A percentile compares a stretch with the other conserved stretches of the same genome.
phyloP scores from a whole-genome alignment of 2,888 invertebrate genomes.

The Drosophila fungiperda region DNA sequence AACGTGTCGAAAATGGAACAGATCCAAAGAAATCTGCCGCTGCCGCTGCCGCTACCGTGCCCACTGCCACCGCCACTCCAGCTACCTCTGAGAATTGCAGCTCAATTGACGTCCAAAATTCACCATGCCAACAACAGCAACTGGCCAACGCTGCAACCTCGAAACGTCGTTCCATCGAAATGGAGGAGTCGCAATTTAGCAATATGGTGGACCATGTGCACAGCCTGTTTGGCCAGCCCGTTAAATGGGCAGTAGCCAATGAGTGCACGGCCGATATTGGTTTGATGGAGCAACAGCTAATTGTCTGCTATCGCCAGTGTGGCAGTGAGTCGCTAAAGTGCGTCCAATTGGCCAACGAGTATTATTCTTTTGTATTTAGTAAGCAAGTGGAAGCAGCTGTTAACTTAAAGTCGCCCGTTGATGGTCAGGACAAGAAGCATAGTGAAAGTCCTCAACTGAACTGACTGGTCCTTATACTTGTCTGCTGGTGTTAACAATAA shows the following conservation, averaged over 20 bases:
- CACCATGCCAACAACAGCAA: constrained; percentile 7
- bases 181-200: constrained; percentile 59
- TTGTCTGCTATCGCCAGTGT: constrained; percentile 55
- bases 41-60: not conserved
- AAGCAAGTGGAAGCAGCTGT: constrained; percentile 46
- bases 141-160: constrained; percentile 24
- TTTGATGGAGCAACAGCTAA: constrained; percentile 48
- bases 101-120: not conserved
- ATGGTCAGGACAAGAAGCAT: constrained; percentile 15
- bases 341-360: constrained; percentile 55
- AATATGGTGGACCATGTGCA: constrained; percentile 59
- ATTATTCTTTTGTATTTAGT: constrained; percentile 60
- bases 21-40: not conserved
- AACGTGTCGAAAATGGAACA: constrained; percentile 53
- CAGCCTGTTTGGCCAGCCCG: constrained; percentile 47
- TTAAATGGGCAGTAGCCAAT: constrained; percentile 52
- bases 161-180: constrained; percentile 49
- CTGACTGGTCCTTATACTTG: not conserved
- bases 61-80: not conserved
- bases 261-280: constrained; percentile 52
- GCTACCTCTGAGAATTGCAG: constrained; percentile 32
- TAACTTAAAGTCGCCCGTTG: constrained; percentile 12
- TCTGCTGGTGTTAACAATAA: not conserved
- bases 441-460: not conserved
- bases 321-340: constrained; percentile 58